phyloP scores from a whole-genome alignment of 2,888 invertebrate species.

The Pristionchus maxplancki region DNA sequence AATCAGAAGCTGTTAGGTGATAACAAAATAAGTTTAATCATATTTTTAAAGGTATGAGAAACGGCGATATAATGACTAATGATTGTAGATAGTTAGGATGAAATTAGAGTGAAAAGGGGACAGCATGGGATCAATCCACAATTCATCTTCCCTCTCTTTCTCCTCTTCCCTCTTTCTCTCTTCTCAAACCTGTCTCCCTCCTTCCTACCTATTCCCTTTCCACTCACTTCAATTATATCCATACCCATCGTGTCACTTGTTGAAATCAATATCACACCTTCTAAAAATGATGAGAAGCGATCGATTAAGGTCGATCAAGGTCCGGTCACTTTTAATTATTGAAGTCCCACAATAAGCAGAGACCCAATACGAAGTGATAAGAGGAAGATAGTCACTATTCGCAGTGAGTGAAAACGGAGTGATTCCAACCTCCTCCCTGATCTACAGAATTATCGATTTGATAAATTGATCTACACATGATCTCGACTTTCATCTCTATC shows the following conservation, averaged over 20 bases:
- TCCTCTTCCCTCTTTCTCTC: slow-evolving; percentile 1
- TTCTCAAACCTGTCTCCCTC: slow-evolving; percentile 42
- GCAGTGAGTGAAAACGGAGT: neutral
- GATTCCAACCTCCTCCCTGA: neutral
- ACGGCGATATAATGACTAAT: neutral
- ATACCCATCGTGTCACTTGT: neutral
- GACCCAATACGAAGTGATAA: neutral
- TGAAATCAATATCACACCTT: slow-evolving; percentile 13
- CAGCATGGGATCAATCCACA: slow-evolving; percentile 18
- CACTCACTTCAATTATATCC: slow-evolving; percentile 44
- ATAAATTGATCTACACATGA: neutral
- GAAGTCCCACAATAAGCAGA: neutral
- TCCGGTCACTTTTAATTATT: neutral
- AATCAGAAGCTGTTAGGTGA: neutral
- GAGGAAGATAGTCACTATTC: neutral
- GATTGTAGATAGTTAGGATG: neutral
- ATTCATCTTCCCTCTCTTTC: slow-evolving; percentile 14
- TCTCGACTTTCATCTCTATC: neutral
- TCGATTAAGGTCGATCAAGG: neutral
- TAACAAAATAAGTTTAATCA: neutral
- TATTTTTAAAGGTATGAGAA: too few relatives aligned
- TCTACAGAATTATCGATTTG: neutral
- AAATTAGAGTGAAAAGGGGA: neutral
- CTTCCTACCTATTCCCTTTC: slow-evolving; percentile 26
- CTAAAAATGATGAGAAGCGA: neutral